Percentiles rank a stretch among this genome's conserved stretches.
These are phyloP conservation scores for Eremophila alpestris DNA, from an alignment of 2,797 vertebrate genomes.

Conservation along the genomic window DNA sequence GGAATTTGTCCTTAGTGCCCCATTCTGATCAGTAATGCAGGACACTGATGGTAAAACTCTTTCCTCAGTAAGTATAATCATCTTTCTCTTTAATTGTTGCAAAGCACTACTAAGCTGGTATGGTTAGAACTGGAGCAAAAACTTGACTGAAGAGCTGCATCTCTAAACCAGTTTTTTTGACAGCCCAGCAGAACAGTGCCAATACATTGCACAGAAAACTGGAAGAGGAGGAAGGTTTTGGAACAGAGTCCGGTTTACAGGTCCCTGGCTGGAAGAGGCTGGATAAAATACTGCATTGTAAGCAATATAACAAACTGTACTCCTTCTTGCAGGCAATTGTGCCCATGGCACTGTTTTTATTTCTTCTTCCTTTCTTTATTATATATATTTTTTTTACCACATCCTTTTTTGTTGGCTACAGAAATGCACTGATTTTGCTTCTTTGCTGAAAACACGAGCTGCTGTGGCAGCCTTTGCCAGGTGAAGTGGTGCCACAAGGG, in stretches of 20 bases:
- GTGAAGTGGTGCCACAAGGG: background rate
- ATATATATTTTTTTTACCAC: slow-evolving; percentile 51
- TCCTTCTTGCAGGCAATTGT: slow-evolving; percentile 77
- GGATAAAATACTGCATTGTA: slow-evolving; percentile 86
- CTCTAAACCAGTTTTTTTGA: slow-evolving; percentile 84
- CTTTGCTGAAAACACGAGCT: slow-evolving; percentile 62
- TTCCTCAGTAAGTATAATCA: slow-evolving; percentile 64
- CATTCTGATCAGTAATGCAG: background rate
- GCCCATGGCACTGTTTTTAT: slow-evolving; percentile 74
- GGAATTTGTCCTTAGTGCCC: slow-evolving; percentile 24
- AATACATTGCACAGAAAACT: slow-evolving; percentile 81
- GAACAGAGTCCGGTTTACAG: slow-evolving; percentile 84
- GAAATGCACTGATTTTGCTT: slow-evolving; percentile 68
- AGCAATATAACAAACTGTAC: slow-evolving; percentile 85
- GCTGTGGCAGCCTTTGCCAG: slow-evolving; percentile 61
- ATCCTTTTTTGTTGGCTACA: slow-evolving; percentile 73
- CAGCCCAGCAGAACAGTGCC: slow-evolving; percentile 83
- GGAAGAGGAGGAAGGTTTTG: slow-evolving; percentile 86
- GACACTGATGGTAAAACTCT: slow-evolving; percentile 30
- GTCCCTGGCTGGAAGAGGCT: slow-evolving; percentile 85
- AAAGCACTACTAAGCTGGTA: slow-evolving; percentile 36
- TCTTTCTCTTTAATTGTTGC: slow-evolving; percentile 43
- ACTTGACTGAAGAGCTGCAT: slow-evolving; percentile 79
- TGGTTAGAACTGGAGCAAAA: slow-evolving; percentile 74
- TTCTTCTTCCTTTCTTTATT: slow-evolving; percentile 65